A percentile compares a stretch with the other conserved stretches of the same genome.
Evolutionary conservation across 2,888 invertebrate genomes (phyloP).

Genomic region (Habrosyne pyritoides): DNA sequence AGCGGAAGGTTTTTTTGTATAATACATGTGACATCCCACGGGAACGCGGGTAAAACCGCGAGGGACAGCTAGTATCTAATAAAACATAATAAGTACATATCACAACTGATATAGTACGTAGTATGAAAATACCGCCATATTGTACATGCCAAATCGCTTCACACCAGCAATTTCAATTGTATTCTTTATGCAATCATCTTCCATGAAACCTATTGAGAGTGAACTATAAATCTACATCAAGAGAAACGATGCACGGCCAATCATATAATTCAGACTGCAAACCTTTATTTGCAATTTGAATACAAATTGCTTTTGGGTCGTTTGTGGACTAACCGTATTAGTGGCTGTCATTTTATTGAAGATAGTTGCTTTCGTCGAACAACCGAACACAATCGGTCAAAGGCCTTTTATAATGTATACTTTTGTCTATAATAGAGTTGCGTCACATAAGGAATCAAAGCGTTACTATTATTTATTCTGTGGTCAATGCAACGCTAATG

Average conservation of each 20-base stretch:
- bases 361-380: conserved; percentile 12
- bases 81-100: too few relatives aligned
- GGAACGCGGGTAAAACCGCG: too few relatives aligned
- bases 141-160: conserved; percentile 26
- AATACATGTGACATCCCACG: too few relatives aligned
- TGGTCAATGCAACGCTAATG: neutral
- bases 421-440: neutral
- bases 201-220: conserved; percentile 52
- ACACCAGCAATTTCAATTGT: conserved; percentile 42
- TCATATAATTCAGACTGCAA: conserved; percentile 75
- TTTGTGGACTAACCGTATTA: conserved; percentile 50
- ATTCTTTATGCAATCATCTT: conserved; percentile 51
- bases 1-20: too few relatives aligned
- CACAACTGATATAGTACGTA: too few relatives aligned
- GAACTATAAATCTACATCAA: conserved; percentile 75
- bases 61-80: too few relatives aligned
- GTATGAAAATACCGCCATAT: neutral
- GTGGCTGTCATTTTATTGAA: conserved; percentile 56
- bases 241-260: conserved; percentile 66
- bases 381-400: neutral
- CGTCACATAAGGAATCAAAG: too few relatives aligned
- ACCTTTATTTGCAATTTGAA: conserved; percentile 67
- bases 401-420: neutral
- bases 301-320: conserved; percentile 49
- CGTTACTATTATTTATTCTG: too few relatives aligned